These are phyloP conservation scores for Acanthosoma haemorrhoidale DNA, from an alignment of 2,888 invertebrate genomes.

Conservation along the genomic window DNA sequence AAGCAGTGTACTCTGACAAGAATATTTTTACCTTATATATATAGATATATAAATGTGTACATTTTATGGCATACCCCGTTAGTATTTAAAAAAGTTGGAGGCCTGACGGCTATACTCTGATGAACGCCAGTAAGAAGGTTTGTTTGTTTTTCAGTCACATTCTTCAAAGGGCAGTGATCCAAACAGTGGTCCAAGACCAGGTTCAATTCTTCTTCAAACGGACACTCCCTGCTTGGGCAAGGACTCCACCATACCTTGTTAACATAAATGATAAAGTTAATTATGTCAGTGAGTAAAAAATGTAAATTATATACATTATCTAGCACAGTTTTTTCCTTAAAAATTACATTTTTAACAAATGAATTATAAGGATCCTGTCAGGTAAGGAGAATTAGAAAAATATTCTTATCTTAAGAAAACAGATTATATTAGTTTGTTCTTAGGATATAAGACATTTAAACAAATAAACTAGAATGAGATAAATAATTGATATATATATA, in stretches of 20 bases:
- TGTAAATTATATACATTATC: too few species aligned
- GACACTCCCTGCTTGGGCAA: slow-evolving; percentile 72
- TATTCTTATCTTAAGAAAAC: slow-evolving; percentile 5
- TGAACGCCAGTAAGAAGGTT: slow-evolving; percentile 39
- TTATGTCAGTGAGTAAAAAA: background rate
- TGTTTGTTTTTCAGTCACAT: slow-evolving; percentile 13
- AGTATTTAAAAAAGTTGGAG: slow-evolving; percentile 40
- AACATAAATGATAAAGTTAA: background rate
- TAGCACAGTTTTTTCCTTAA: too few species aligned
- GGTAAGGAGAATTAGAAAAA: background rate
- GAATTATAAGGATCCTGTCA: background rate
- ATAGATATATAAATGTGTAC: too few species aligned
- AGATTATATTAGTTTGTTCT: background rate
- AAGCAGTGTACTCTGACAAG: too few species aligned
- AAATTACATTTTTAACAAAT: too few species aligned
- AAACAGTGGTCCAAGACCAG: slow-evolving; percentile 66
- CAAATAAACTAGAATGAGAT: background rate
- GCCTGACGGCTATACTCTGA: slow-evolving; percentile 42
- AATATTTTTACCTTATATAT: too few species aligned
- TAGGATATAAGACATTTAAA: background rate
- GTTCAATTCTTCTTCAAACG: slow-evolving; percentile 66
- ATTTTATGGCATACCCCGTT: too few species aligned
- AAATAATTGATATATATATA: too few species aligned
- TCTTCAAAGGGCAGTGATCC: slow-evolving; percentile 60
- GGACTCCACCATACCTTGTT: slow-evolving; percentile 80